A percentile compares a stretch with the other conserved stretches of the same genome.
Conservation (phyloP, 2,113 vertebrate species). For the Mesitornis unicolor region DNA sequence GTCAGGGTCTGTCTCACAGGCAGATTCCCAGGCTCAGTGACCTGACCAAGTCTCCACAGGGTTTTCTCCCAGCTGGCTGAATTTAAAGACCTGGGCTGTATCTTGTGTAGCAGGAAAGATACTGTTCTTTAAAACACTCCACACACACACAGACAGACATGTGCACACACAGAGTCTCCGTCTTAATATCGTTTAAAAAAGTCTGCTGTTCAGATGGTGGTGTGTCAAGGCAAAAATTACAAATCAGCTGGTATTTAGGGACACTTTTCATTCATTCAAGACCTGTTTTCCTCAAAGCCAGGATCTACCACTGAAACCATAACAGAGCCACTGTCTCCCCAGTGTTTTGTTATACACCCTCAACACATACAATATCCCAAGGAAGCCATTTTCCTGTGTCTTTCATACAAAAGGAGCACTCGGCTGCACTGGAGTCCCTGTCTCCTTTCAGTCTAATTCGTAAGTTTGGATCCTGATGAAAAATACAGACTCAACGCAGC, state of each 20-base stretch:
- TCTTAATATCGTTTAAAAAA: neutral
- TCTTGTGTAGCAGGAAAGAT: constrained; percentile 34
- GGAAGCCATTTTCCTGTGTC: neutral
- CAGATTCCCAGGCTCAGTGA: neutral
- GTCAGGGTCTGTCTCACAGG: neutral
- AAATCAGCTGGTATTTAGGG: neutral
- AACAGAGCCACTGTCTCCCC: neutral
- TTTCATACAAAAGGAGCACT: neutral
- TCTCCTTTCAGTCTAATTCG: neutral
- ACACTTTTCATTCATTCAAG: neutral
- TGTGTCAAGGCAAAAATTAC: neutral
- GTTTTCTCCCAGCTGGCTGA: neutral
- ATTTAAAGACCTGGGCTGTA: neutral
- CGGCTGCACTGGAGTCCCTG: accelerated
- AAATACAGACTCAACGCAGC: neutral
- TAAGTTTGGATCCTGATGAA: neutral
- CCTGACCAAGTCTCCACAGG: neutral
- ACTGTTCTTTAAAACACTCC: neutral
- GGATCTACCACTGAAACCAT: neutral
- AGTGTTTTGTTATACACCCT: neutral
- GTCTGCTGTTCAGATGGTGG: neutral
- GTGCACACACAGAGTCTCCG: neutral
- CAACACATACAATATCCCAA: neutral
- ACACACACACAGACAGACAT: neutral
- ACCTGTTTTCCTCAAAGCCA: neutral